Percentiles rank a stretch among this genome's conserved stretches.
Evolutionary conservation across 2,888 invertebrate species (phyloP).

Genomic region (Lydus trimaculatus): DNA sequence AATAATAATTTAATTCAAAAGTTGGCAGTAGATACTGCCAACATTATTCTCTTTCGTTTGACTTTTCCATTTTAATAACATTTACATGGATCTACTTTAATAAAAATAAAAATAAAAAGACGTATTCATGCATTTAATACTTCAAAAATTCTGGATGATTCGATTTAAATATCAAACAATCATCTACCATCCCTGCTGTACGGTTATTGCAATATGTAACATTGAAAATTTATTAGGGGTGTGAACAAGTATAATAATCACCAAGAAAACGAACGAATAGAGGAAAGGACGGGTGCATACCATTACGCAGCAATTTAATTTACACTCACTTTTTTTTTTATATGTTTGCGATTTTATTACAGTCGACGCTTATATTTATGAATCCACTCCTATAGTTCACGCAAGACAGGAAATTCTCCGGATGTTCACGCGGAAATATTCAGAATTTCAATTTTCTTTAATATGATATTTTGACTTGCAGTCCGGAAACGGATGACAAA

Average conservation of each 20-base stretch:
- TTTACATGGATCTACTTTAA: slow-evolving; percentile 21
- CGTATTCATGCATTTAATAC: slow-evolving; percentile 45
- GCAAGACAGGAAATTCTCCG: background rate
- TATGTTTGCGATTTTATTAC: slow-evolving; percentile 12
- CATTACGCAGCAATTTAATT: slow-evolving; percentile 13
- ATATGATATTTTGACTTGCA: background rate
- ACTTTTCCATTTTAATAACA: slow-evolving; percentile 49
- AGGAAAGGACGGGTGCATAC: background rate
- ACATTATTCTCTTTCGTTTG: slow-evolving; percentile 48
- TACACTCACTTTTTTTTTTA: background rate
- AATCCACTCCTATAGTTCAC: background rate
- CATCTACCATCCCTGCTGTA: background rate
- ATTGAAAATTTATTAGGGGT: slow-evolving; percentile 7
- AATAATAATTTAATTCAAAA: slow-evolving; percentile 56
- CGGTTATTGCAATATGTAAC: background rate
- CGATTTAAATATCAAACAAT: slow-evolving; percentile 25
- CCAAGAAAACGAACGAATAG: background rate
- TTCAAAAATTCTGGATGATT: slow-evolving; percentile 33
- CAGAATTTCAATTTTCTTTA: background rate
- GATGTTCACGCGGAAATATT: background rate
- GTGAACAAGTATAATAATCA: background rate
- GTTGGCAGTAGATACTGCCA: slow-evolving; percentile 42
- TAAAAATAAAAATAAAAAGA: slow-evolving; percentile 52
- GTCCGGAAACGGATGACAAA: background rate
- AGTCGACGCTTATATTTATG: slow-evolving; percentile 9